These are phyloP conservation scores for Ganaspis sp. DNA, from an alignment of 1,140 invertebrate genomes.

Conservation along the genomic window DNA sequence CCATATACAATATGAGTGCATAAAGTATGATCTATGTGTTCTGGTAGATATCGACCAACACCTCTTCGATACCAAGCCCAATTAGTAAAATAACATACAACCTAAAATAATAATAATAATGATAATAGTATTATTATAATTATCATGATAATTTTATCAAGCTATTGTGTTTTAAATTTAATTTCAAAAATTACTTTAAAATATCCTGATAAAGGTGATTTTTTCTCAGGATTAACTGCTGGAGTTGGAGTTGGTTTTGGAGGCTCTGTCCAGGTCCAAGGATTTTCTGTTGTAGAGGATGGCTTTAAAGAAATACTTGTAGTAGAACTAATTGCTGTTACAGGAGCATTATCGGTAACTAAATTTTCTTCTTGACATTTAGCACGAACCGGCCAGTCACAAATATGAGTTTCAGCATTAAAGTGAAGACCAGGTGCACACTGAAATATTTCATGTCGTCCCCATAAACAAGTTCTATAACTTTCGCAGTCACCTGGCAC, in stretches of 20 bases:
- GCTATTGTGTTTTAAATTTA: not conserved
- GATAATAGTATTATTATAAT: slow-evolving; percentile 6
- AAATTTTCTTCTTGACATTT: slow-evolving; percentile 77
- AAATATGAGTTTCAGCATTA: slow-evolving; percentile 82
- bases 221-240: slow-evolving; percentile 68
- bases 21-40: slow-evolving; percentile 89
- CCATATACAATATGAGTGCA: slow-evolving; percentile 96
- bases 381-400: slow-evolving; percentile 87
- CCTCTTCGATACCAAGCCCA: slow-evolving; percentile 95
- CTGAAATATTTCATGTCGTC: slow-evolving; percentile 82
- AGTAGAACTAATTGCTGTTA: not conserved
- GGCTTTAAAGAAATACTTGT: slow-evolving; percentile 23
- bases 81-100: slow-evolving; percentile 95
- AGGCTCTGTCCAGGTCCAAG: slow-evolving; percentile 53
- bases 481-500: slow-evolving; percentile 83
- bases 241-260: slow-evolving; percentile 62
- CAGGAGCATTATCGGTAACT: not conserved
- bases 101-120: slow-evolving; percentile 76
- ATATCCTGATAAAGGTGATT: slow-evolving; percentile 69
- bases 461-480: slow-evolving; percentile 88
- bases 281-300: slow-evolving; percentile 48
- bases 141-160: too few species aligned
- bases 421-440: slow-evolving; percentile 88
- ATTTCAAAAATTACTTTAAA: slow-evolving; percentile 60
- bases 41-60: slow-evolving; percentile 87